These are phyloP conservation scores for Atta colombica DNA, from an alignment of 1,140 invertebrate species.

Conservation along the genomic window DNA sequence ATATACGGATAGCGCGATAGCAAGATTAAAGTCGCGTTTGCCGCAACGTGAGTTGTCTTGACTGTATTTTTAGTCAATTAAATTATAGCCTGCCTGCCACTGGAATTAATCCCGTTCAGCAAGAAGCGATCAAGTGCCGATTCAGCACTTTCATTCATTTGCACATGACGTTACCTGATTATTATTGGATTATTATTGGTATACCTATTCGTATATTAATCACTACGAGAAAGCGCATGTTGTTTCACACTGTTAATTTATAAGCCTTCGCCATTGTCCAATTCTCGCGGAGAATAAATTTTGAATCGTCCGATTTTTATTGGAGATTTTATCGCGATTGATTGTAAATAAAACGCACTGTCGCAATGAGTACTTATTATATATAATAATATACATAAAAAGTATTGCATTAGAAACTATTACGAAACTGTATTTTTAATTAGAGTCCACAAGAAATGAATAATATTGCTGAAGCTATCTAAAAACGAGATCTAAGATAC, in stretches of 20 bases:
- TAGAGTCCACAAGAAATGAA: too few species aligned
- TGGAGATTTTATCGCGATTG: too few species aligned
- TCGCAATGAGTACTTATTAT: too few species aligned
- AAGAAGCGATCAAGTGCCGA: not conserved
- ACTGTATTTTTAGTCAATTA: conserved; percentile 27
- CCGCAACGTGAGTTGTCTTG: conserved; percentile 34
- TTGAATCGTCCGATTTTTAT: too few species aligned
- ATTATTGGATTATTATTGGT: too few species aligned
- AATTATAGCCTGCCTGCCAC: not conserved
- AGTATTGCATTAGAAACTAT: too few species aligned
- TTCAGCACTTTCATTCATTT: not conserved
- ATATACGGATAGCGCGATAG: conserved; percentile 7
- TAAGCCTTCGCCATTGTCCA: not conserved
- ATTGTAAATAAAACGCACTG: too few species aligned
- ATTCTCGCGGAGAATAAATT: too few species aligned
- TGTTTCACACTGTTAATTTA: not conserved
- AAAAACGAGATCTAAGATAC: too few species aligned
- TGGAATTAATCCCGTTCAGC: conserved; percentile 13
- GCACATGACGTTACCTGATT: not conserved
- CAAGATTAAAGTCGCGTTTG: conserved; percentile 50
- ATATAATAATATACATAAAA: too few species aligned
- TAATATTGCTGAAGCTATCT: too few species aligned
- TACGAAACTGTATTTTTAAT: too few species aligned
- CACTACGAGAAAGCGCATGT: not conserved
- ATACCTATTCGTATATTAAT: not conserved